Base-by-base conservation (phyloP, 1,140 invertebrate species). In the Ceratina australensis region DNA sequence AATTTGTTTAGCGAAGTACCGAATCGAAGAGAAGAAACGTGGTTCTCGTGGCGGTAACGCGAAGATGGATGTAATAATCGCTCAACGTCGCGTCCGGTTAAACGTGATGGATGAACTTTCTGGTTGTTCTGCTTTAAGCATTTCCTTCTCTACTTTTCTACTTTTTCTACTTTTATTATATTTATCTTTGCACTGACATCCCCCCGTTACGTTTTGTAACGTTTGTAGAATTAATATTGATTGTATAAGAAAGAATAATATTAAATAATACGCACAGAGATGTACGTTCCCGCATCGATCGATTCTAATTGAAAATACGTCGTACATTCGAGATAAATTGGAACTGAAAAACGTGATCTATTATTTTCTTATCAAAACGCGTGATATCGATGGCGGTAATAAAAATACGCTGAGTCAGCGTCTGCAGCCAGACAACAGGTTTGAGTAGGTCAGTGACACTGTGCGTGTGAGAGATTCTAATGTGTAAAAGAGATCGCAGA, bases 371-470 rank as follows among this genome's bases (percentile, higher is more conserved):
- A 10, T 3, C 18, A 57, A 10, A 13, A 15, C 20, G 47, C 64
- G 20, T 18, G 24, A n/a, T 10, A 20, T 28, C 15, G n/a, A 33
- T 16, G 13, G 52, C 20, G 22, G n/a, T 57, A 26, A 33, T 26
- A 59, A 71, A 59, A 59, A 71, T 8, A 7, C 68, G 68, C 56
- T 42, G 68, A 59, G 20, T 71, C 56, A 59, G 68, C 33, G 56
- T 71, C 68, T 59, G 33, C 33, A 16, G 3, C 7, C 26, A 56
- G 54, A 24, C 20, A 26, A 56, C 54, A 7, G 16, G 67, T 10
- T 69, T 69, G 28, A 2, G n/a, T 28, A 13, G 54, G 28, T 57
- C 54, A 33, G 28, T 16, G 50, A 33, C 13, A 24, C 16, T 3
- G 22, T 49, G 42, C 42, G 42, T 22, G 20, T 7, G 64, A 66